Evolutionary conservation across 1,140 invertebrate species (phyloP), one percentile per base, ranked within the genome.

Genomic region (Micrasema longulum): DNA sequence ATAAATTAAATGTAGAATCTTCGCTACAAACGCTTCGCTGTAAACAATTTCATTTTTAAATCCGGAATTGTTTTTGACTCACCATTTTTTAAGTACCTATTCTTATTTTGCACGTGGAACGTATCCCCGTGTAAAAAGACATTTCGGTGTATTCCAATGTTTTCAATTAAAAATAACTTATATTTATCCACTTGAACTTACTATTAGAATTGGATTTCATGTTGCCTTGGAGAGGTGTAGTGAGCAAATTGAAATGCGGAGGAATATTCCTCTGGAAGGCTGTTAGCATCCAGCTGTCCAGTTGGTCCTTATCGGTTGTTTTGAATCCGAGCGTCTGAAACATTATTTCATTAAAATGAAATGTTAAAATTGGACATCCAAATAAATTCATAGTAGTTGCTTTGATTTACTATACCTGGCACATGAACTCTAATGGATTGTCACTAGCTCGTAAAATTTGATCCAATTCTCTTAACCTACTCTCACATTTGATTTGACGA

Each of bases 381-480:
- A 7, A 26, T 53, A 47, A 16, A 4, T 1, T 1, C 16, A 47
- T 47, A 47, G 43, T 12, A 1, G 26, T 31, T 31, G 7, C 26
- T 4, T 31, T 31, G 7, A 7, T 31, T 2, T 4, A 4, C 2
- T 7, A 31, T 14, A 93, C 91, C 87, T 94, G 93, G 75, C 93
- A 94, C 90, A 95, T 93, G 77, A 95, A 95, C 78, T 94, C 91
- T 35, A 95, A 81, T 0, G 93, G 93, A 81, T 93, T 93, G 74
- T 93, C 91, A 41, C 90, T 88, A 1, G 90, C 88, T 43, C 92
- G 82, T 35, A 95, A 84, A 69, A 96, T 87, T 77, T 94, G 91
- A 79, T 95, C 93, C 67, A 95, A 81, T 80, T 95, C 93, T 23
- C 92, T 84, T 22, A 95, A 83, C 65, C 91, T 87, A 77, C 93